A percentile compares a stretch with the other conserved stretches of the same genome.
phyloP scores from a whole-genome alignment of 2,888 invertebrate genomes.

The Lissonota sp. region DNA sequence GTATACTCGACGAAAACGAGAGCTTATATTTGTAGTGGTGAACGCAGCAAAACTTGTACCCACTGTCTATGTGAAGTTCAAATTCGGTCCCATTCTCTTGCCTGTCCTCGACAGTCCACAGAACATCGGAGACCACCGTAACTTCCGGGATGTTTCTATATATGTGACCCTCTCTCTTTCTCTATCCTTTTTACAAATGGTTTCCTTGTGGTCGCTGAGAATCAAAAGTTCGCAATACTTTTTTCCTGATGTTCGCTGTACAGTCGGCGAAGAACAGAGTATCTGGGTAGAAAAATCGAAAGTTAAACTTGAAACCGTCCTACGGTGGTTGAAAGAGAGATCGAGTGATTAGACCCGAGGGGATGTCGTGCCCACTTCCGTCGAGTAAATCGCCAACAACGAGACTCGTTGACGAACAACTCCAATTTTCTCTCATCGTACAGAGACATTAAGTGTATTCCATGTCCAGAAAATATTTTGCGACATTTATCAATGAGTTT shows the following conservation, averaged over 20 bases:
- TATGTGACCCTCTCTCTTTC: background rate
- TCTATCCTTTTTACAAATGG: slow-evolving; percentile 9
- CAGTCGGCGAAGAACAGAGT: slow-evolving; percentile 9
- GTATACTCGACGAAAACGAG: slow-evolving; percentile 33
- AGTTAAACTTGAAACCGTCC: slow-evolving; percentile 13
- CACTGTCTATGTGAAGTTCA: slow-evolving; percentile 20
- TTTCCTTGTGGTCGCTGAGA: slow-evolving; percentile 41
- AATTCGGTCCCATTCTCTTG: slow-evolving; percentile 25
- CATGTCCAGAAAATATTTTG: too few relatives aligned
- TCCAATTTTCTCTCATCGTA: slow-evolving; percentile 10
- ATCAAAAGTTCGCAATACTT: slow-evolving; percentile 61
- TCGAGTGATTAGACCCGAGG: slow-evolving; percentile 31
- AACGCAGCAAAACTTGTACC: slow-evolving; percentile 22
- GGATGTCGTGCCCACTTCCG: slow-evolving; percentile 27
- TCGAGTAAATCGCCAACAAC: slow-evolving; percentile 31
- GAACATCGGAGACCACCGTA: background rate
- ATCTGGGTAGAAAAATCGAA: slow-evolving; percentile 34
- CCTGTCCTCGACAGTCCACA: slow-evolving; percentile 27
- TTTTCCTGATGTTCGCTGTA: slow-evolving; percentile 39
- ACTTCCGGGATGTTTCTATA: slow-evolving; percentile 47
- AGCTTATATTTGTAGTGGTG: slow-evolving; percentile 4
- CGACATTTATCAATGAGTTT: too few relatives aligned
- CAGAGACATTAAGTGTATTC: too few relatives aligned
- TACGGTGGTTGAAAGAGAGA: background rate
- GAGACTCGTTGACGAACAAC: slow-evolving; percentile 21